Percentiles rank a stretch among this genome's conserved stretches.
Evolutionary conservation across 2,113 vertebrate genomes (phyloP).

Genomic region (Cavia porcellus): DNA sequence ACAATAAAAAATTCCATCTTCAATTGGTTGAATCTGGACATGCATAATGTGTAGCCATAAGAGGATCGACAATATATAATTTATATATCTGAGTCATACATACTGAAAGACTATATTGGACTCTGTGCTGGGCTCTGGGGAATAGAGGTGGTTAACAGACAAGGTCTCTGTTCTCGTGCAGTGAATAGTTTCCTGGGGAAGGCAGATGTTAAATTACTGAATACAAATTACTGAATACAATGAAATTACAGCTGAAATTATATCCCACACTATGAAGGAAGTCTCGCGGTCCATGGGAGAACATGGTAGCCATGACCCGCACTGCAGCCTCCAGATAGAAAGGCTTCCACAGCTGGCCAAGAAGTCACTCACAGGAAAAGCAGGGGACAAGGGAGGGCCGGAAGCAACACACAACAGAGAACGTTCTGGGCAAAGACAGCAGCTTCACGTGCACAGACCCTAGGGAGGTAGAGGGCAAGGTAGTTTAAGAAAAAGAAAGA

Average conservation of each 20-base stretch:
- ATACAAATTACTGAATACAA: not conserved
- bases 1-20: not conserved
- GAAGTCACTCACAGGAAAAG: not conserved
- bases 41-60: not conserved
- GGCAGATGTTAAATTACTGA: not conserved
- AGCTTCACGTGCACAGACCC: not conserved
- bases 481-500: not conserved
- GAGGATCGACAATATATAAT: not conserved
- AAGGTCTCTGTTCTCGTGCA: not conserved
- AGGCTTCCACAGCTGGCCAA: not conserved
- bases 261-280: not conserved
- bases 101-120: not conserved
- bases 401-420: not conserved
- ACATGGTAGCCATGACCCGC: not conserved
- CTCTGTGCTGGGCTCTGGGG: not conserved
- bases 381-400: not conserved
- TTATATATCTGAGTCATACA: not conserved
- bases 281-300: accelerated
- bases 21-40: not conserved
- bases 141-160: not conserved
- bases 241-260: not conserved
- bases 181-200: not conserved
- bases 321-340: not conserved
- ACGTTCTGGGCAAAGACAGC: not conserved
- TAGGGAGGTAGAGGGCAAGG: not conserved